Percentiles rank a stretch among this genome's conserved stretches.
These are phyloP conservation scores for Chrysemys picta DNA, from an alignment of 2,113 vertebrate genomes.

Conservation along the genomic window DNA sequence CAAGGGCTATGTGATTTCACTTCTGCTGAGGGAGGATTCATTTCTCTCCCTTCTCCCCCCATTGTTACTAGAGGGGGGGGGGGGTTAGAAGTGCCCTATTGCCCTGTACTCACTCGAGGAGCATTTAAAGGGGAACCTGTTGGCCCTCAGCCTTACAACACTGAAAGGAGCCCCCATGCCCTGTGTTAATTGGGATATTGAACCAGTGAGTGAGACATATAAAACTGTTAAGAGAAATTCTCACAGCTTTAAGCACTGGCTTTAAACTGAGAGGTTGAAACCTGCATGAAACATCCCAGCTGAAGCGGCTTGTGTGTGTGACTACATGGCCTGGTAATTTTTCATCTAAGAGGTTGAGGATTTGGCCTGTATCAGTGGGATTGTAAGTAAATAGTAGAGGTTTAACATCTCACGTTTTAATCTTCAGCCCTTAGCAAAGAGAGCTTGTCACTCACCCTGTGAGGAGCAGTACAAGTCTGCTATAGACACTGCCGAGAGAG, in stretches of 20 bases:
- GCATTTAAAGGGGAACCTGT: not conserved
- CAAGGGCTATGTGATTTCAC: not conserved
- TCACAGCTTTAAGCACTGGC: too few relatives aligned
- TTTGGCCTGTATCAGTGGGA: not conserved
- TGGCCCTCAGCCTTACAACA: not conserved
- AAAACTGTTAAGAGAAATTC: not conserved
- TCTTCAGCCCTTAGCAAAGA: conserved; percentile 86
- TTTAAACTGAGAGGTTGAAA: not conserved
- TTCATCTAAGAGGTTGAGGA: not conserved
- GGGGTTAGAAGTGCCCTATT: not conserved
- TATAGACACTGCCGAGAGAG: conserved; percentile 79
- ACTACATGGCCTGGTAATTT: not conserved
- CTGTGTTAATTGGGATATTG: not conserved
- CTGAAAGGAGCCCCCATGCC: not conserved
- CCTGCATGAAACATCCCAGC: not conserved
- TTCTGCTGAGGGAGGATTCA: not conserved
- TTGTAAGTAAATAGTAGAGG: not conserved
- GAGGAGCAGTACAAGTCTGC: conserved; percentile 85
- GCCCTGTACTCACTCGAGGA: not conserved
- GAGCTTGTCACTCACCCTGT: conserved; percentile 74
- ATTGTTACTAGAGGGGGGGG: not conserved
- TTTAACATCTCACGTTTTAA: not conserved
- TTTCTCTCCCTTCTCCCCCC: not conserved
- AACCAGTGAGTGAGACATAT: not conserved
- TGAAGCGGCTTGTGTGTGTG: not conserved